These are phyloP conservation scores for Caenorhabditis latens DNA, from an alignment of 1,140 invertebrate genomes.

Conservation along the genomic window DNA sequence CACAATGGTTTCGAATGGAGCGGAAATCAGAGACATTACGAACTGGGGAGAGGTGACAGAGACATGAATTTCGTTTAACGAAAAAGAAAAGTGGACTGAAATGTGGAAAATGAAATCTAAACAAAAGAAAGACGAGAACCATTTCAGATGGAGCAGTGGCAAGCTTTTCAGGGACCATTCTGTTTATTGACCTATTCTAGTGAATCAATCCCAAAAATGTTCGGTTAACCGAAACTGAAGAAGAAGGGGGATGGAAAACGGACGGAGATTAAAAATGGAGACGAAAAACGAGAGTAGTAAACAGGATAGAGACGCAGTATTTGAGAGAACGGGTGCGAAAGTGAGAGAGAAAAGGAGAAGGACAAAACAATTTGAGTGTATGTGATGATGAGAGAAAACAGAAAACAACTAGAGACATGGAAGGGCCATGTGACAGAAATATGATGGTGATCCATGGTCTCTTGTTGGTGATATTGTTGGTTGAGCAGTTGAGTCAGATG, in stretches of 20 bases:
- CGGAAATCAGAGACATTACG: too few species aligned
- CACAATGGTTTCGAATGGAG: not conserved
- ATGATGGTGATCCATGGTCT: slow-evolving; percentile 42
- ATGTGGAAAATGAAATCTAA: not conserved
- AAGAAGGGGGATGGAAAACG: slow-evolving; percentile 22
- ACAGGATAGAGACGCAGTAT: slow-evolving; percentile 18
- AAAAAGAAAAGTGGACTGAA: too few species aligned
- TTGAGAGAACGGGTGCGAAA: slow-evolving; percentile 16
- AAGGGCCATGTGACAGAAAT: slow-evolving; percentile 8
- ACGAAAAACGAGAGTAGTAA: slow-evolving; percentile 44
- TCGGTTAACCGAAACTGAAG: not conserved
- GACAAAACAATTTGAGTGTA: slow-evolving; percentile 39
- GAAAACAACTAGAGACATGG: not conserved
- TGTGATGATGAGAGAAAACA: slow-evolving; percentile 32
- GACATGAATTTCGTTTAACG: too few species aligned
- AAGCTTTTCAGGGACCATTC: too few species aligned
- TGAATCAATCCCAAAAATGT: not conserved
- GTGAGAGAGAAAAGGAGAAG: not conserved
- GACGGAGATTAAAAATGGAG: slow-evolving; percentile 43
- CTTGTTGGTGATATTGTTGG: not conserved
- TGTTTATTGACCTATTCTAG: too few species aligned
- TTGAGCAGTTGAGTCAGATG: slow-evolving; percentile 9
- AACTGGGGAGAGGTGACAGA: too few species aligned
- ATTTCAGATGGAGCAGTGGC: too few species aligned
- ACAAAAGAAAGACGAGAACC: not conserved